Evolutionary conservation across 2,888 invertebrate species (phyloP), one percentile per base, ranked within the genome.

Genomic region (Stegana nigrithorax): DNA sequence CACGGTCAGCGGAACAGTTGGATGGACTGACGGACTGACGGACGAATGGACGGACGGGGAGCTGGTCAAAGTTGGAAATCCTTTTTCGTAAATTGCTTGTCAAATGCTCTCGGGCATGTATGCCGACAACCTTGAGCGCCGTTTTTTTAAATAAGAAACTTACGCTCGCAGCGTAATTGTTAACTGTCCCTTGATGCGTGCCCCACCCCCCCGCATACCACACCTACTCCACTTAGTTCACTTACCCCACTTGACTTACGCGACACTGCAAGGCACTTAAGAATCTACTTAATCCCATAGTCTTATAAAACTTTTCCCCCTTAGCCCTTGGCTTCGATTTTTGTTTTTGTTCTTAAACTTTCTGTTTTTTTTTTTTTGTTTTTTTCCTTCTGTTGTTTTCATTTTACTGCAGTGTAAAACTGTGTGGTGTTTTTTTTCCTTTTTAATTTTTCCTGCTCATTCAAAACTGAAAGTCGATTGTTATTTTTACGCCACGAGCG

Each of bases 391-490:
- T n/a, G n/a, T n/a, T n/a, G n/a, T n/a, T n/a, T n/a, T n/a, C n/a
- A n/a, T n/a, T n/a, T n/a, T n/a, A n/a, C n/a, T n/a, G n/a, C n/a
- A n/a, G n/a, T n/a, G n/a, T n/a, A n/a, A n/a, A n/a, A n/a, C n/a
- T n/a, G n/a, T n/a, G n/a, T n/a, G n/a, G n/a, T n/a, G n/a, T n/a
- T 23, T 12, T 47, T 23, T 39, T 23, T 23, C 25, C 25, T 45
- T 45, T 45, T 45, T 7, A 47, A 23, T n/a, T 25, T 47, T 47
- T 25, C 23, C 47, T 47, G 47, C 25, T 47, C 47, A 47, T 25
- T 25, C 47, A 47, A 47, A 78, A 78, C 74, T 75, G 78, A 76
- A 74, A 75, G 75, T 75, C 78, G 75, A 75, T 75, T 75, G 78
- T 75, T 75, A 75, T 75, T 75, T 78, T 78, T 76, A 75, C 69